These are phyloP conservation scores for Spialia ferax DNA, from an alignment of 2,888 invertebrate genomes.

Conservation along the genomic window DNA sequence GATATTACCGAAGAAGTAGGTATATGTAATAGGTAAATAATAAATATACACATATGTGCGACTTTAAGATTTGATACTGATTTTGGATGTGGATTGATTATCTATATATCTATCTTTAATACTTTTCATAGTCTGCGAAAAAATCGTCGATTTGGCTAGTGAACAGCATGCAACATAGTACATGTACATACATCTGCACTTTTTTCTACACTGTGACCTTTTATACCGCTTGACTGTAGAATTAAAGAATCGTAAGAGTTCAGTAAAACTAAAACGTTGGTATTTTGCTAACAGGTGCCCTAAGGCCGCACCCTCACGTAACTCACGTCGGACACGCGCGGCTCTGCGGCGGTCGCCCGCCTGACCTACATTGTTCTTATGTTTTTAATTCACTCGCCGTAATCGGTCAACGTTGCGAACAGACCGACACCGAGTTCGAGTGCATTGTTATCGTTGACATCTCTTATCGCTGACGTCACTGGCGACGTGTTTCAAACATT, in stretches of 20 bases:
- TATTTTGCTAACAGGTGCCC: background rate
- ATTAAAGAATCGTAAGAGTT: background rate
- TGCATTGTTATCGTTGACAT: slow-evolving; percentile 16
- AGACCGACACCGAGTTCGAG: background rate
- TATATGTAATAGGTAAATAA: too few species aligned
- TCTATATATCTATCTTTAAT: too few species aligned
- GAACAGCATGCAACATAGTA: too few species aligned
- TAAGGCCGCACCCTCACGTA: background rate
- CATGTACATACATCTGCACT: too few species aligned
- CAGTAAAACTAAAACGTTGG: too few species aligned
- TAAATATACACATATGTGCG: too few species aligned
- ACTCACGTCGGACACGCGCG: slow-evolving; percentile 14
- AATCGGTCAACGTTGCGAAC: slow-evolving; percentile 4
- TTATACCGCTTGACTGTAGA: background rate
- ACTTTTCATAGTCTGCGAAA: too few species aligned
- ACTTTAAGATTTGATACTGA: too few species aligned
- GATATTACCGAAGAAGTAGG: too few species aligned
- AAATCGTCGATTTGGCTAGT: too few species aligned
- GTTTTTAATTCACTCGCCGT: slow-evolving; percentile 16
- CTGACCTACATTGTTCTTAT: background rate
- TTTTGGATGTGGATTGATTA: too few species aligned
- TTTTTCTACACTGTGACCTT: background rate
- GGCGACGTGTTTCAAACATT: background rate
- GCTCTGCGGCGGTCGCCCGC: background rate
- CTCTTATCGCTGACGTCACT: slow-evolving; percentile 13